Percentiles rank a stretch among this genome's conserved stretches.
Evolutionary conservation across 2,113 vertebrate genomes (phyloP).

Genomic region (Pomatostomus ruficeps): DNA sequence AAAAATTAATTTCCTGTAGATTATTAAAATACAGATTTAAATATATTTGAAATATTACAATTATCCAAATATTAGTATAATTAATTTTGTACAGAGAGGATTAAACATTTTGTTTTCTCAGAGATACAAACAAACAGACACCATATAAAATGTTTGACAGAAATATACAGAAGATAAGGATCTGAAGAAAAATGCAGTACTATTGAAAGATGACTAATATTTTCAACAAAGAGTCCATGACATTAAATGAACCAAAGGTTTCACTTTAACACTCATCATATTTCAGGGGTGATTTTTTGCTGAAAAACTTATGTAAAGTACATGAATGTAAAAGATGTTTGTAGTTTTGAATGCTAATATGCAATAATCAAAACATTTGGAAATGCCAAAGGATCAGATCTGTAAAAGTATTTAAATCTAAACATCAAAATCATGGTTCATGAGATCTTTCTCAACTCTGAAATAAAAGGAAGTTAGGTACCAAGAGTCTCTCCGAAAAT

Average conservation of each 20-base stretch:
- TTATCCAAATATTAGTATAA: conserved; percentile 5
- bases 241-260: background rate
- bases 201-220: background rate
- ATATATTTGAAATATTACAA: conserved; percentile 5
- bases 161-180: background rate
- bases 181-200: background rate
- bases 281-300: background rate
- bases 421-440: background rate
- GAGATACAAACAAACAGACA: background rate
- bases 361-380: background rate
- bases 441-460: background rate
- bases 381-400: background rate
- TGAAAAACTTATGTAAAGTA: background rate
- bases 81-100: conserved; percentile 8
- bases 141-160: background rate
- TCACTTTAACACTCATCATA: background rate
- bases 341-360: background rate
- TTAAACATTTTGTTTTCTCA: conserved; percentile 3
- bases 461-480: background rate
- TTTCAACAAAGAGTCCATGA: background rate
- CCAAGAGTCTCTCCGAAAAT: background rate
- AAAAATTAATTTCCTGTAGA: background rate
- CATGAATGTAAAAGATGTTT: background rate
- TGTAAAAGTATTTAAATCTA: background rate
- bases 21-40: conserved; percentile 23